Percentiles rank a stretch among this genome's conserved stretches.
These are phyloP conservation scores for Criorhina ranunculi DNA, from an alignment of 2,888 invertebrate species.

Conservation along the genomic window DNA sequence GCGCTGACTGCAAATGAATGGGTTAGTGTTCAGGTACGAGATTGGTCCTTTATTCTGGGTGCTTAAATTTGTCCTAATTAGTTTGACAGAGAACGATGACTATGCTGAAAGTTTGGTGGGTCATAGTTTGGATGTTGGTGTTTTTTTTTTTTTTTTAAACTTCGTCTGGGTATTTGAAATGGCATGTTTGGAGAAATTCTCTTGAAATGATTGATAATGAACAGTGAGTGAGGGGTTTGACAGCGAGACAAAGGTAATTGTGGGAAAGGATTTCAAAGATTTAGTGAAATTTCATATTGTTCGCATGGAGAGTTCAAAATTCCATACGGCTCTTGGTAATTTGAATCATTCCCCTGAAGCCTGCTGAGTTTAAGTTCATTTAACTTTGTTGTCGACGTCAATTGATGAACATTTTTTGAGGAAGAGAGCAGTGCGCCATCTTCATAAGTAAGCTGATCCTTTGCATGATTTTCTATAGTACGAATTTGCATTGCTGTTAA, in stretches of 20 bases:
- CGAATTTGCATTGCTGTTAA: too few species aligned
- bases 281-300: too few species aligned
- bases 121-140: conserved; percentile 20
- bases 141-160: conserved; percentile 60
- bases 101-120: conserved; percentile 77
- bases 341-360: too few species aligned
- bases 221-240: conserved; percentile 26
- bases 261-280: not conserved
- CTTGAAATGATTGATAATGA: conserved; percentile 64
- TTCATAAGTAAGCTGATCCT: too few species aligned
- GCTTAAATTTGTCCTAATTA: conserved; percentile 84
- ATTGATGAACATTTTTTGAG: too few species aligned
- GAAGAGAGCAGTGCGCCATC: too few species aligned
- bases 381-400: too few species aligned
- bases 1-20: conserved; percentile 72
- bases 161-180: conserved; percentile 74
- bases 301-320: not conserved
- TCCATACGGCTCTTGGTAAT: not conserved
- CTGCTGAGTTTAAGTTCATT: too few species aligned
- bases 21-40: conserved; percentile 60
- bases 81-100: conserved; percentile 82
- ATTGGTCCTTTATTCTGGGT: conserved; percentile 78
- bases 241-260: conserved; percentile 46
- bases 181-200: conserved; percentile 61
- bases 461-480: too few species aligned